Evolutionary conservation across 2,888 invertebrate genomes (phyloP).

Genomic region (Ichneumon xanthorius): DNA sequence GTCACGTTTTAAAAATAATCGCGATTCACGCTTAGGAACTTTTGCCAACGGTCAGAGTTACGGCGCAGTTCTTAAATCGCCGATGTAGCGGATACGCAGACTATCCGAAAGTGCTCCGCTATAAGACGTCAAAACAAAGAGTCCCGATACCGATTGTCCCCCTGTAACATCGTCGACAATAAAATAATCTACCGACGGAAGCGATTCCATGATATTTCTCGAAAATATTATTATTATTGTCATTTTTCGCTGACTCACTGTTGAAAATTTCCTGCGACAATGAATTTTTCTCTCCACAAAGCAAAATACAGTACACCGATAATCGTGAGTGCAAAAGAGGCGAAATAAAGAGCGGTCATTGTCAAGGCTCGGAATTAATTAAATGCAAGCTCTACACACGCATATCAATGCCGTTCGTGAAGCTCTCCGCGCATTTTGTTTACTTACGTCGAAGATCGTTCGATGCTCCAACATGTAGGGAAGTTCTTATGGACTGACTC

Average conservation of each 20-base stretch:
- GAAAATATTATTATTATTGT: background rate
- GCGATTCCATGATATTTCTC: background rate
- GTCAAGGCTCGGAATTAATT: background rate
- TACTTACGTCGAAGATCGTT: slow-evolving; percentile 84
- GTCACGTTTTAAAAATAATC: slow-evolving; percentile 71
- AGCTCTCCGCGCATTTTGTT: slow-evolving; percentile 71
- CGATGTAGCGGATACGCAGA: slow-evolving; percentile 32
- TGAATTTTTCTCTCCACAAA: background rate
- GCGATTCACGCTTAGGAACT: slow-evolving; percentile 66
- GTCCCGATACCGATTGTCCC: background rate
- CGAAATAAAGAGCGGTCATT: background rate
- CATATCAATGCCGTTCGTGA: background rate
- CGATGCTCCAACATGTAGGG: slow-evolving; percentile 84
- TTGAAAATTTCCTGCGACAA: background rate
- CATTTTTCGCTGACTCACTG: background rate
- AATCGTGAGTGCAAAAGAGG: background rate
- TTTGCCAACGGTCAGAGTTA: slow-evolving; percentile 67
- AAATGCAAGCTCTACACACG: background rate
- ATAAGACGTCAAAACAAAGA: slow-evolving; percentile 14
- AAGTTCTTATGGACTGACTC: slow-evolving; percentile 82
- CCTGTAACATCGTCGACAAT: background rate
- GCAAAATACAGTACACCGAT: background rate
- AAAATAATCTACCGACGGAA: background rate
- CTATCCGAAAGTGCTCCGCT: background rate
- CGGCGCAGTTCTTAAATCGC: slow-evolving; percentile 62